Evolutionary conservation across 2,888 invertebrate genomes (phyloP), one percentile per base, ranked within the genome.

Genomic region (Lithophane socia): DNA sequence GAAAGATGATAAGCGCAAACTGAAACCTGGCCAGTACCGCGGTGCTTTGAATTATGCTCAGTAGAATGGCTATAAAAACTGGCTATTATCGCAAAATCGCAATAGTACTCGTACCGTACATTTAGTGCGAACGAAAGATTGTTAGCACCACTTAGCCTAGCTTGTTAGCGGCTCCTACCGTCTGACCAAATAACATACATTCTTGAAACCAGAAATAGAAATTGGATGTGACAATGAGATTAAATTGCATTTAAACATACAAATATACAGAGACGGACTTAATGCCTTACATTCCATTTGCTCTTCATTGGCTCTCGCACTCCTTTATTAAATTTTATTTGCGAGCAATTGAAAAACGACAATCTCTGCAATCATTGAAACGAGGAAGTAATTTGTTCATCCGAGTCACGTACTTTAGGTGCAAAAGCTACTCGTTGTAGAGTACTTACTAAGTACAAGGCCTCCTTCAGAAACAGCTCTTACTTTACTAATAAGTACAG

Each of bases 321-420:
- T n/a, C 12, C 12, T 16, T n/a, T 18, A 29, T 18, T 42, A 56
- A 16, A 54, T 65, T n/a, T n/a, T 60, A 16, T 44, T 64, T 56
- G 44, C 44, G 16, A 69, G 42, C 10, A 60, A 60, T 58, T 65
- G 1, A 61, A 66, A 64, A 44, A 54, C 56, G 5, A 37, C 29
- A 66, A 29, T 56, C 13, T 80, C 47, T 60, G 71, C 64, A 68
- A 63, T 74, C 52, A 70, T 49, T 76, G 24, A 69, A 56, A 67
- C 54, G 18, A 75, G 76, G 75, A 83, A 83, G 61, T 74, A 67
- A 56, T 60, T 77, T 63, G 21, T 75, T 72, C 52, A 75, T 68
- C 29, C 73, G 63, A 66, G 72, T 72, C 83, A 83, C 84, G 72
- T 84, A 84, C n/a, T 61, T 56, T 2, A 37, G n/a, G 21, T 69